Evolutionary conservation across 2,888 invertebrate species (phyloP), one percentile per base, ranked within the genome.

Genomic region (Malacosoma neustria): DNA sequence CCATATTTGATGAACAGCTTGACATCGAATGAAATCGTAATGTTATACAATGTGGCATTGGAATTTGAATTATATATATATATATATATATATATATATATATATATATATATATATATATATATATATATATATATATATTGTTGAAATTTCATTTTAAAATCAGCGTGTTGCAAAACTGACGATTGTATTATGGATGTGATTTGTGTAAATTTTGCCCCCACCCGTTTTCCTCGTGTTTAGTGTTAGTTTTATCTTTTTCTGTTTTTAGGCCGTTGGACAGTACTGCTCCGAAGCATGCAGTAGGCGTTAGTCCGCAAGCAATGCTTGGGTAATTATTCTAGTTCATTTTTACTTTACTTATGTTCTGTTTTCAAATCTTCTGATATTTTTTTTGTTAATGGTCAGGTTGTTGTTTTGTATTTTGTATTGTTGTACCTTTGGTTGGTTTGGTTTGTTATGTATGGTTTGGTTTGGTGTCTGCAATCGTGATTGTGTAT

Each of bases 231-330:
- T 60, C 67, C 61, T 67, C 68, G 70, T 66, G 58, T 67, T 70
- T 76, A 72, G 79, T 66, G 59, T 74, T 74, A 73, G 76, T 74
- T 70, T 72, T 79, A 77, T 73, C 72, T 76, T 77, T 88, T 72
- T 82, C 74, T 81, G 75, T 81, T 90, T 89, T 82, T 89, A 89
- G 90, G 88, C 89, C 89, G 63, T 85, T 90, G 88, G 89, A 87
- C 65, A 84, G 82, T 65, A 79, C 81, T 51, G 76, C 85, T 40
- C 84, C 85, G 81, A 87, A 87, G 85, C 85, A 84, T 82, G 87
- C 85, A 50, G 84, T 86, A 82, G 84, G 80, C 60, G 84, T 80
- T 81, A 85, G 74, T 62, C 85, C 87, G 80, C 89, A 88, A 88
- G 70, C 85, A 75, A 75, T 81, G 73, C 88, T 89, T 79, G 89